These are phyloP conservation scores for Drosophila yakuba DNA, from an alignment of 1,140 invertebrate species.

Conservation along the genomic window DNA sequence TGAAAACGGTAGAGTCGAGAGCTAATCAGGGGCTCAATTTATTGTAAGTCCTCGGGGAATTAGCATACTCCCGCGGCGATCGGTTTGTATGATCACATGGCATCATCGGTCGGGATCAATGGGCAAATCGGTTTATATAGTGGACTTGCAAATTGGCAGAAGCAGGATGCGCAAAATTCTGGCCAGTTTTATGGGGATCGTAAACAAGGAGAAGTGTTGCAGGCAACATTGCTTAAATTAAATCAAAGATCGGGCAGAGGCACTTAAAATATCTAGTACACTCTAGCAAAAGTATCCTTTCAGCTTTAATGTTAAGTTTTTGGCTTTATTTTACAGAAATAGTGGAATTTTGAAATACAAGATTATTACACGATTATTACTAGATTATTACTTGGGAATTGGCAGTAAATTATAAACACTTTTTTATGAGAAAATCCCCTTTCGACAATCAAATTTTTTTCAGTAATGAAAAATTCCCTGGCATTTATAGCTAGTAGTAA, in stretches of 20 bases:
- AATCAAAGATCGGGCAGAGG: constrained; percentile 12
- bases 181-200: constrained; percentile 25
- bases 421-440: no score
- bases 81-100: not conserved
- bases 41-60: constrained; percentile 27
- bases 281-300: not conserved
- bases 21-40: constrained; percentile 44
- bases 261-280: constrained; percentile 39
- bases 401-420: no score
- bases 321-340: no score
- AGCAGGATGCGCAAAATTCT: constrained; percentile 5
- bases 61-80: constrained; percentile 18
- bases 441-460: not conserved
- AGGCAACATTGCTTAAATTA: constrained; percentile 34
- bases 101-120: constrained; percentile 11
- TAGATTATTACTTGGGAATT: no score
- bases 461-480: constrained; percentile 15
- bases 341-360: no score
- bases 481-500: constrained; percentile 51
- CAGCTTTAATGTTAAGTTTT: no score
- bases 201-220: constrained; percentile 39
- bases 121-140: constrained; percentile 32
- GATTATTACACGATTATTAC: no score
- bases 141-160: constrained; percentile 25
- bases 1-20: constrained; percentile 1